phyloP scores from a whole-genome alignment of 2,797 vertebrate genomes.

The Scomberomorus guttatus region DNA sequence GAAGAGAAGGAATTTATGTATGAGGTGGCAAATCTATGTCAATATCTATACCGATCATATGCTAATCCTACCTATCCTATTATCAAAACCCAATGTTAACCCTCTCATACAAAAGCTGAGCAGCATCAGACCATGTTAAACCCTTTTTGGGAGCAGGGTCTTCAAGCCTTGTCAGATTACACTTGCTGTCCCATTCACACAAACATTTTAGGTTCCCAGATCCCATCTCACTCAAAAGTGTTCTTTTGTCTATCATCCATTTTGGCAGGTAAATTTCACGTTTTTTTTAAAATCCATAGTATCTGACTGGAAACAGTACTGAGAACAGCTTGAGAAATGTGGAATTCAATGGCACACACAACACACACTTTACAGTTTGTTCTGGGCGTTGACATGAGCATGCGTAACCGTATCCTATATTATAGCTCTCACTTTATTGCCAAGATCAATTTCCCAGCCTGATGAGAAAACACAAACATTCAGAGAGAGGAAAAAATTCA shows the following conservation, averaged over 20 bases:
- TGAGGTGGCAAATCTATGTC: slow-evolving; percentile 6
- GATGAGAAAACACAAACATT: slow-evolving; percentile 14
- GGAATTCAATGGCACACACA: not conserved
- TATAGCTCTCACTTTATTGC: slow-evolving; percentile 6
- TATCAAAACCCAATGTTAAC: slow-evolving; percentile 34
- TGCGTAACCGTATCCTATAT: slow-evolving; percentile 2
- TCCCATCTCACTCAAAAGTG: too few species aligned
- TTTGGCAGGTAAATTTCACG: not conserved
- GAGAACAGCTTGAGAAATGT: not conserved
- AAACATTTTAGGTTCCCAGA: not conserved
- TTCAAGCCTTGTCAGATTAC: slow-evolving; percentile 14
- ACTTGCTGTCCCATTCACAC: not conserved
- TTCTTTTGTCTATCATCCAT: too few species aligned
- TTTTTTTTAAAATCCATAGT: not conserved
- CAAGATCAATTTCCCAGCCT: slow-evolving; percentile 23
- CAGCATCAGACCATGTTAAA: not conserved
- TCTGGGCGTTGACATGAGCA: not conserved
- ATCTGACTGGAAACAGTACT: not conserved
- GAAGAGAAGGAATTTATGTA: not conserved
- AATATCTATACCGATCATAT: slow-evolving; percentile 19
- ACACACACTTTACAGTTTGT: not conserved
- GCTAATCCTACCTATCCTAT: slow-evolving; percentile 19
- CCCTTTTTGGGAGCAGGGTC: not conserved
- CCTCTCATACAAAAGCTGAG: slow-evolving; percentile 17
- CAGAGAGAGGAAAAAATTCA: slow-evolving; percentile 7